Evolutionary conservation across 2,113 vertebrate genomes (phyloP).

Genomic region (Saccopteryx bilineata): DNA sequence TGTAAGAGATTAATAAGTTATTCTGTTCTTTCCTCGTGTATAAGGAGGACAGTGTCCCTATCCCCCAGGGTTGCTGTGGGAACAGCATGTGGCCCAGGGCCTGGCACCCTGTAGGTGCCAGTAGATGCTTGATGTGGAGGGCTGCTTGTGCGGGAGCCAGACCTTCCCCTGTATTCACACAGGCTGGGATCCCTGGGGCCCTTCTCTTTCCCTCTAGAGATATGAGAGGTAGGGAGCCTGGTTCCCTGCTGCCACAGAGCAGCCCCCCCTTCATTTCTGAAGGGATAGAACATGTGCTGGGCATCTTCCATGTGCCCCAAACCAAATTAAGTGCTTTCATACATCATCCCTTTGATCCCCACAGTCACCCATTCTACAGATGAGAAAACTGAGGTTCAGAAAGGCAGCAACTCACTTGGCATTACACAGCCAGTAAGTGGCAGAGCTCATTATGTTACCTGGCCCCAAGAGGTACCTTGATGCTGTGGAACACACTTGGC

Average conservation of each 20-base stretch:
- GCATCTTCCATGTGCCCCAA: background rate
- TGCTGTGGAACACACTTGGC: conserved; percentile 62
- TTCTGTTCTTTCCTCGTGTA: background rate
- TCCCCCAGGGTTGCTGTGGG: background rate
- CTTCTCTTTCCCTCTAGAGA: background rate
- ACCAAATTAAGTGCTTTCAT: background rate
- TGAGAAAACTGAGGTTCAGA: background rate
- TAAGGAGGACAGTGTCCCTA: background rate
- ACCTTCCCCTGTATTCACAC: background rate
- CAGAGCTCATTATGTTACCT: background rate
- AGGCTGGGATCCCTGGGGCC: background rate
- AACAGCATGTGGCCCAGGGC: background rate
- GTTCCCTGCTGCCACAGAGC: background rate
- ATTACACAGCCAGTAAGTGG: too few relatives aligned
- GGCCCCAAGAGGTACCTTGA: conserved; percentile 73
- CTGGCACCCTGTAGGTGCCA: background rate
- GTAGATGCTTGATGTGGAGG: background rate
- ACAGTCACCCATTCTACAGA: background rate
- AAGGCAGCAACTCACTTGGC: background rate
- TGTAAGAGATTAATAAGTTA: background rate
- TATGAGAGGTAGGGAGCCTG: background rate
- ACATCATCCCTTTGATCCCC: background rate
- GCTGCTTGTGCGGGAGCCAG: background rate
- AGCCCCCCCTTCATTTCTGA: background rate
- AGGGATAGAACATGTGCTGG: background rate